Conservation (phyloP, 2,113 vertebrate species). For the Neotragus moschatus region DNA sequence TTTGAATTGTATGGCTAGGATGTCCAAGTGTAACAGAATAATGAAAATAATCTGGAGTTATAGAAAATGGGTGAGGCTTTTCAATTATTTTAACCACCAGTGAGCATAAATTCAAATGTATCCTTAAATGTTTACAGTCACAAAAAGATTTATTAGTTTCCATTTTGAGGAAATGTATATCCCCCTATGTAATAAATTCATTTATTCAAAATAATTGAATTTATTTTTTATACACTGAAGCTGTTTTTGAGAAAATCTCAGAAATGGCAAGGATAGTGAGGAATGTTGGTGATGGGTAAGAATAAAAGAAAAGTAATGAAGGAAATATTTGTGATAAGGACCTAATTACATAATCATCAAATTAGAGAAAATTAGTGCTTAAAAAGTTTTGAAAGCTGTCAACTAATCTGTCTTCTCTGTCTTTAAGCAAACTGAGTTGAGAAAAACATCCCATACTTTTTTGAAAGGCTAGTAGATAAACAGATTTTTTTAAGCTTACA, state of each 20-base stretch:
- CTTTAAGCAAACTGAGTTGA: not conserved
- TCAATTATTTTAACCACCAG: not conserved
- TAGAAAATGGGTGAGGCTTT: not conserved
- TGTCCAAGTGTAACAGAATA: not conserved
- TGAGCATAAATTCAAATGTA: not conserved
- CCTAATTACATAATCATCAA: not conserved
- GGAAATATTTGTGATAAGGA: not conserved
- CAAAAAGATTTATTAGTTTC: not conserved
- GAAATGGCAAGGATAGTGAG: not conserved
- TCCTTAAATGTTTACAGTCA: not conserved
- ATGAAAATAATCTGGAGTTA: not conserved
- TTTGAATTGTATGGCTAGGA: slow-evolving; percentile 19
- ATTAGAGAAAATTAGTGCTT: not conserved
- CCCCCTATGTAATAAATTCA: not conserved
- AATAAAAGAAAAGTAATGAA: not conserved
- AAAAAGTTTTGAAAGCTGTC: slow-evolving; percentile 1
- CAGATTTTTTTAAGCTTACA: not conserved
- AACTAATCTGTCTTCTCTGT: not conserved
- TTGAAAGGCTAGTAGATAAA: not conserved
- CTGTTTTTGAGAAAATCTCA: not conserved
- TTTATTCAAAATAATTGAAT: not conserved
- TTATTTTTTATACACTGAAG: not conserved
- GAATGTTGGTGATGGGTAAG: not conserved
- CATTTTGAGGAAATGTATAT: not conserved
- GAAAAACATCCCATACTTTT: not conserved